Conservation (phyloP, 2,113 vertebrate genomes). For the Albula goreensis region DNA sequence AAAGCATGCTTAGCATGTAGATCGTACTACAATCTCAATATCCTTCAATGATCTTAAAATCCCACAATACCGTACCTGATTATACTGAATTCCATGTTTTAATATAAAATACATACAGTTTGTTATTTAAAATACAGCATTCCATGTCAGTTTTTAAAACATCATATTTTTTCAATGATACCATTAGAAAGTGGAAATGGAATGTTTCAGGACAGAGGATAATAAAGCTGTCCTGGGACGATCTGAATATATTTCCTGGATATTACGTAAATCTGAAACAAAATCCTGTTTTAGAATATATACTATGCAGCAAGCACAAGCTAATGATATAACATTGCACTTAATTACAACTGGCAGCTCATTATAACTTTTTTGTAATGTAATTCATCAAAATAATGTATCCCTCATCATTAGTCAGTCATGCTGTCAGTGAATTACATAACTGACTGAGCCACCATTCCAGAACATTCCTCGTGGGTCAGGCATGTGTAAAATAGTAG, state of each 20-base stretch:
- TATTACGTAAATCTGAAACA: background rate
- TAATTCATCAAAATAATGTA: conserved; percentile 45
- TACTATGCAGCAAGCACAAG: background rate
- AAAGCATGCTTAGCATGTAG: no score
- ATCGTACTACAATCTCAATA: background rate
- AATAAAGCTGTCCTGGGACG: background rate
- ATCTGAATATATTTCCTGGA: background rate
- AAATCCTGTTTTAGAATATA: background rate
- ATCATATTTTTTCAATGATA: no score
- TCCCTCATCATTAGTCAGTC: conserved; percentile 36
- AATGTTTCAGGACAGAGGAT: no score
- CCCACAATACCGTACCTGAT: no score
- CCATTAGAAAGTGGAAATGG: no score
- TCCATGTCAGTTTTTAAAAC: no score
- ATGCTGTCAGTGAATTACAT: conserved; percentile 48
- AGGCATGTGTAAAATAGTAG: conserved; percentile 47
- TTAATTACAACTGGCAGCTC: background rate
- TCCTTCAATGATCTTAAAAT: background rate
- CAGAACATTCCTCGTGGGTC: conserved; percentile 42
- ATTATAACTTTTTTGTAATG: conserved; percentile 17
- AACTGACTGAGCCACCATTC: conserved; percentile 45
- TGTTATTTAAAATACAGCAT: no score
- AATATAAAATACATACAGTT: no score
- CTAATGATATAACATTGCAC: background rate
- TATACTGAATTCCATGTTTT: no score